Evolutionary conservation across 1,140 invertebrate species (phyloP), one percentile per base, ranked within the genome.

Genomic region (Daktulosphaira vitifoliae): DNA sequence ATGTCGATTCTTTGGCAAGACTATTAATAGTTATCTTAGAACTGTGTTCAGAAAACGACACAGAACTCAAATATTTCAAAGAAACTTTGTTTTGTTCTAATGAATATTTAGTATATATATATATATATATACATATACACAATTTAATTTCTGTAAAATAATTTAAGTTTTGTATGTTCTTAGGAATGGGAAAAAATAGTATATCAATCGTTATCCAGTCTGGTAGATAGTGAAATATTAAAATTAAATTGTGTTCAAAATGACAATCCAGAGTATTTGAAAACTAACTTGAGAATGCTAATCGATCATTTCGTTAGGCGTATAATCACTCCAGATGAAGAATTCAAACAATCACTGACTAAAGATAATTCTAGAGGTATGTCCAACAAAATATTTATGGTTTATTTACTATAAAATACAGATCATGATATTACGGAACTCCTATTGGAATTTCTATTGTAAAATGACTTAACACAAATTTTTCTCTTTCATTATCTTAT

Each of bases 281-380:
- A 29, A 5, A 29, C 26, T 11, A 22, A 39, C 16, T 18, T 62
- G 18, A 62, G 16, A 11, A 33, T 16, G 20, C 3, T 62, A 48
- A 62, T 62, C 15, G 54, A 62, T 33, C 20, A 20, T 33, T 18
- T 20, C 0, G 20, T 62, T 44, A n/a, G 20, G 22, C 39, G 13
- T 20, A 15, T 62, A 16, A 62, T 23, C 3, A 26, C 54, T 1
- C n/a, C 7, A 6, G 44, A 62, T 16, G 22, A 46, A 6, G 54
- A 62, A 62, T 2, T 46, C 11, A 16, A 13, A 4, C 11, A 7
- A 15, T 26, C 44, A 26, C 13, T 20, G 42, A 44, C 29, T 5
- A 46, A 8, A 29, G 54, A 62, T 13, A 62, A 33, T 46, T 46
- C 42, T 4, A 46, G 54, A 62, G 54, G 54, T 62, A 62, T 7